A percentile compares a stretch with the other conserved stretches of the same genome.
These are phyloP conservation scores for Cylas formicarius DNA, from an alignment of 1,140 invertebrate genomes.

Conservation along the genomic window DNA sequence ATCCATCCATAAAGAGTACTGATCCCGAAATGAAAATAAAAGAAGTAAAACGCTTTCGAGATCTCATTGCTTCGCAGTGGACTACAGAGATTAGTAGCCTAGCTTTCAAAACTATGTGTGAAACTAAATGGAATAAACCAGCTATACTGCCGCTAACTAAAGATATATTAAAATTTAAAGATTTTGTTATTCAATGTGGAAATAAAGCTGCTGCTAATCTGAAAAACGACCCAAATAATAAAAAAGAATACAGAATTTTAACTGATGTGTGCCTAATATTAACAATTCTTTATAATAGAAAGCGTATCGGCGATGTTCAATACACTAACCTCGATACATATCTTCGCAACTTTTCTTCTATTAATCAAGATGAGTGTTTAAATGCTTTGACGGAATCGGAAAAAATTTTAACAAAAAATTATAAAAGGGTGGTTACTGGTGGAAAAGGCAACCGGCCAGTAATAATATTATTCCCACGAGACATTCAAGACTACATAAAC, in stretches of 20 bases:
- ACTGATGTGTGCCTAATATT: slow-evolving; percentile 18
- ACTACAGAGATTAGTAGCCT: slow-evolving; percentile 19
- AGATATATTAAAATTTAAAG: slow-evolving; percentile 25
- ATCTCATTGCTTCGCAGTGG: slow-evolving; percentile 19
- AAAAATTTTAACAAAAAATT: slow-evolving; percentile 16
- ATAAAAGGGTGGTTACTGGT: slow-evolving; percentile 23
- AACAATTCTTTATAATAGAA: slow-evolving; percentile 27
- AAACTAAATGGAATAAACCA: slow-evolving; percentile 23
- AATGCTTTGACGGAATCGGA: slow-evolving; percentile 15
- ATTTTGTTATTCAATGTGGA: slow-evolving; percentile 12
- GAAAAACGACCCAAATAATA: slow-evolving; percentile 5
- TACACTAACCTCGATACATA: slow-evolving; percentile 22
- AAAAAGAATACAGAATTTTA: slow-evolving; percentile 20
- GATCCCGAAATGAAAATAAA: slow-evolving; percentile 14
- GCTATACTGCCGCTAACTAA: slow-evolving; percentile 20
- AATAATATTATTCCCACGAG: slow-evolving; percentile 23
- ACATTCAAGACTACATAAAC: slow-evolving; percentile 15
- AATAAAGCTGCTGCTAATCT: slow-evolving; percentile 11
- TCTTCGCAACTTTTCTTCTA: neutral
- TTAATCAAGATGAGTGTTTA: slow-evolving; percentile 19
- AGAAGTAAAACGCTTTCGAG: slow-evolving; percentile 17
- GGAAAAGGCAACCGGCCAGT: slow-evolving; percentile 25
- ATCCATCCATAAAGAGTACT: slow-evolving; percentile 2
- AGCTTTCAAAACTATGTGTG: slow-evolving; percentile 23
- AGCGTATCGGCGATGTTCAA: slow-evolving; percentile 29